Base-by-base conservation (phyloP, 2,113 vertebrate genomes). In the Salvelinus sp. region DNA sequence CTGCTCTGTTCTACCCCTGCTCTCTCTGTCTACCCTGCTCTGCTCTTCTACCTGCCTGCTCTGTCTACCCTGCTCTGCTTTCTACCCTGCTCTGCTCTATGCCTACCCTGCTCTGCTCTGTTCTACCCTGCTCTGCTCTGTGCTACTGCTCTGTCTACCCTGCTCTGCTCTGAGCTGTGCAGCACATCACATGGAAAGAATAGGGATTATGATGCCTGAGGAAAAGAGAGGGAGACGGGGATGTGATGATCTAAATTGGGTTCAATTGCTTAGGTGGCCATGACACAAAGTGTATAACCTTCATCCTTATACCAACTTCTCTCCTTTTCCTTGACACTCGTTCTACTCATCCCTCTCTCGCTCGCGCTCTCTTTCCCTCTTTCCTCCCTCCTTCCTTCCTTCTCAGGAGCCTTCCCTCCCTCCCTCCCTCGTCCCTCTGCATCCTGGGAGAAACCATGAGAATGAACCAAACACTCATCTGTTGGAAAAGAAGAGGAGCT, bases 371-470 rank as follows among this genome's bases (percentile, higher is more conserved):
- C 18, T 30, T n/a, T 58, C 65, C 25, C 18, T 44, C 27, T 16
- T 20, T 18, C 38, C 68, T 48, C 70, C 20, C 58, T 44, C 38
- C 54, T 64, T 47, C 63, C 77, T 73, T 71, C 60, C n/a, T n/a
- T n/a, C 63, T 27, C 13, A 23, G 22, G 23, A 16, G 9, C 57
- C 27, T 25, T 18, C 27, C 20, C n/a, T 6, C 44, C 22, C 28
- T 14, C 30, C 30, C 28, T 14, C 28, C 28, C 20, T 6, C 57
- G 28, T 3, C 25, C 22, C 47, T 78, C 79, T 84, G 83, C 83
- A 82, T 86, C 76, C 75, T 76, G 78, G 78, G 76, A 82, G 72
- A 80, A 38, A 89, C 88, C 87, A 86, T 87, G 76, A 84, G 76
- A 86, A 79, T 82, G n/a, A 83, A 86, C 77, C 38, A 82, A 69